Conservation (phyloP, 2,113 vertebrate genomes). For the Trematomus loennbergii region DNA sequence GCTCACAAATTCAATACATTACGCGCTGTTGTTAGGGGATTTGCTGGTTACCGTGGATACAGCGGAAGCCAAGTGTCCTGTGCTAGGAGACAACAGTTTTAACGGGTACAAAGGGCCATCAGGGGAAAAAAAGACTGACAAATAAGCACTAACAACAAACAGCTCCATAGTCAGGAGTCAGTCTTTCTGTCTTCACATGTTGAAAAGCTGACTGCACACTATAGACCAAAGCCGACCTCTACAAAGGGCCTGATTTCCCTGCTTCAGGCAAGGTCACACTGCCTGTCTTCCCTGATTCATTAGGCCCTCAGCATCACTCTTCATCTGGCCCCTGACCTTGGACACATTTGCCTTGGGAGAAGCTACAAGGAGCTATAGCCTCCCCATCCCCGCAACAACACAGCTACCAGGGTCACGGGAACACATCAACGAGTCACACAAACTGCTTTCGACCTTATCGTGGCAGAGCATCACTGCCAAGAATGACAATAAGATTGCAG, state of each 20-base stretch:
- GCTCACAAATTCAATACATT: slow-evolving; percentile 77
- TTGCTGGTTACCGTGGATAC: slow-evolving; percentile 76
- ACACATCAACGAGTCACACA: slow-evolving; percentile 8
- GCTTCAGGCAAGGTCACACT: slow-evolving; percentile 40
- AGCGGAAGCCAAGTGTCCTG: slow-evolving; percentile 56
- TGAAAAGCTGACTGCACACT: slow-evolving; percentile 13
- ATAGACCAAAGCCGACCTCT: slow-evolving; percentile 3
- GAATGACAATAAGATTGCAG: slow-evolving; percentile 24
- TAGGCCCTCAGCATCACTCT: slow-evolving; percentile 14
- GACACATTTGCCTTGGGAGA: slow-evolving; percentile 18
- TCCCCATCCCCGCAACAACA: not conserved
- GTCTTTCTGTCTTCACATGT: slow-evolving; percentile 2
- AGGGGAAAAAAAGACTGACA: not conserved
- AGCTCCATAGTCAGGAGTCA: slow-evolving; percentile 12
- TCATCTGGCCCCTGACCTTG: slow-evolving; percentile 32
- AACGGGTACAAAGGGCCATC: not conserved
- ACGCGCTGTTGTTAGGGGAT: slow-evolving; percentile 52
- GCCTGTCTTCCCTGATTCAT: slow-evolving; percentile 33
- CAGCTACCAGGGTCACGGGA: slow-evolving; percentile 6
- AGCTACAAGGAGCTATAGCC: not conserved
- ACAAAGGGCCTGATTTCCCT: slow-evolving; percentile 18
- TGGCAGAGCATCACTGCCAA: slow-evolving; percentile 8
- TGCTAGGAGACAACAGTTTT: not conserved
- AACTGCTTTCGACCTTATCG: slow-evolving; percentile 26
- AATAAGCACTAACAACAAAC: not conserved